phyloP scores from a whole-genome alignment of 2,888 invertebrate species.

The Harpalus rubripes region DNA sequence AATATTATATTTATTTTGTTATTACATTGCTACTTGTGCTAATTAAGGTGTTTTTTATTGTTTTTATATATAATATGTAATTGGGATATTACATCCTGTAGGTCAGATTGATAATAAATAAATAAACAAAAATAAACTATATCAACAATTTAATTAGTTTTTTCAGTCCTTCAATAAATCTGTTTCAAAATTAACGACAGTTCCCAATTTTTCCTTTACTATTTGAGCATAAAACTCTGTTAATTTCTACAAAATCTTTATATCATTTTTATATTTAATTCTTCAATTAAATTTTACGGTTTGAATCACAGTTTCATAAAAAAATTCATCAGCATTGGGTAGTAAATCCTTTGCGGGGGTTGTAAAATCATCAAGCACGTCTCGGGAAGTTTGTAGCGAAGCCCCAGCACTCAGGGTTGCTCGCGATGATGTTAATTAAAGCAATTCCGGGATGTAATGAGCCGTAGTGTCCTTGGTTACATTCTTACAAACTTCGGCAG shows the following conservation, averaged over 20 bases:
- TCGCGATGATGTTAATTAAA: conserved; percentile 69
- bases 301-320: neutral
- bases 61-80: too few relatives aligned
- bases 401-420: too few relatives aligned
- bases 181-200: neutral
- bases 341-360: neutral
- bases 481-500: conserved; percentile 60
- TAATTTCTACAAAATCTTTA: neutral
- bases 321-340: neutral
- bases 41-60: too few relatives aligned
- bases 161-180: neutral
- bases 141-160: too few relatives aligned
- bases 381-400: conserved; percentile 49
- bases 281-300: neutral
- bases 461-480: conserved; percentile 68
- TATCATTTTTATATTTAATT: neutral
- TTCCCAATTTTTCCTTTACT: neutral
- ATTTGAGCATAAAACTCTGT: neutral
- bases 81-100: too few relatives aligned
- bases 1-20: too few relatives aligned
- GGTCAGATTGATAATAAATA: too few relatives aligned
- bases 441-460: conserved; percentile 70
- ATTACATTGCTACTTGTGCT: too few relatives aligned
- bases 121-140: too few relatives aligned
- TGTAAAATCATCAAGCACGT: conserved; percentile 15